Percentiles rank a stretch among this genome's conserved stretches.
These are phyloP conservation scores for Perca schrenkii DNA, from an alignment of 2,113 vertebrate species.

Conservation along the genomic window DNA sequence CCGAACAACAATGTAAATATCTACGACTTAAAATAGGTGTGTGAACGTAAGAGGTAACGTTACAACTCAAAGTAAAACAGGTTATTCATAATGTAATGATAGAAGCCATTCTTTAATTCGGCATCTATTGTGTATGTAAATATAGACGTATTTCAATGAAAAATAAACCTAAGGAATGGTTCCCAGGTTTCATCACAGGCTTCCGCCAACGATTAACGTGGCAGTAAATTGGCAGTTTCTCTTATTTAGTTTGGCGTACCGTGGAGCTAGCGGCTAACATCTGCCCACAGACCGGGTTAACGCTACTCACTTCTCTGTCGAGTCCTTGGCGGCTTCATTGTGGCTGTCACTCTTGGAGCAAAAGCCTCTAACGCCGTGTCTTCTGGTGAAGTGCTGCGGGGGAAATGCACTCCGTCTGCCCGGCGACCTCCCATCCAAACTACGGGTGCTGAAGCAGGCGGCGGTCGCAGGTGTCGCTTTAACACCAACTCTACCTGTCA, in stretches of 20 bases:
- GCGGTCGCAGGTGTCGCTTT: constrained; percentile 57
- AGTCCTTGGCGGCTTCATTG: constrained; percentile 69
- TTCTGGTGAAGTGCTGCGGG: constrained; percentile 11
- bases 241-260: background rate
- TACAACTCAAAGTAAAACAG: accelerated
- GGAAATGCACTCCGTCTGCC: constrained; percentile 20
- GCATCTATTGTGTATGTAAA: accelerated
- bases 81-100: accelerated
- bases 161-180: background rate
- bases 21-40: accelerated
- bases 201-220: accelerated
- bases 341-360: constrained; percentile 74
- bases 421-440: constrained; percentile 32
- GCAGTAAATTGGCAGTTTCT: background rate
- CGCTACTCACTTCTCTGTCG: constrained; percentile 83
- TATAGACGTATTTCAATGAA: accelerated
- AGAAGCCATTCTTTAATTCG: background rate
- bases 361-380: constrained; percentile 56
- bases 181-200: background rate
- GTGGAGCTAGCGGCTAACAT: constrained; percentile 19
- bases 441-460: constrained; percentile 55
- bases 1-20: background rate
- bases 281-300: background rate
- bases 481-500: constrained; percentile 53
- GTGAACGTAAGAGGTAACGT: accelerated